Evolutionary conservation across 2,797 vertebrate species (phyloP).

Genomic region (Vespertilio murinus): DNA sequence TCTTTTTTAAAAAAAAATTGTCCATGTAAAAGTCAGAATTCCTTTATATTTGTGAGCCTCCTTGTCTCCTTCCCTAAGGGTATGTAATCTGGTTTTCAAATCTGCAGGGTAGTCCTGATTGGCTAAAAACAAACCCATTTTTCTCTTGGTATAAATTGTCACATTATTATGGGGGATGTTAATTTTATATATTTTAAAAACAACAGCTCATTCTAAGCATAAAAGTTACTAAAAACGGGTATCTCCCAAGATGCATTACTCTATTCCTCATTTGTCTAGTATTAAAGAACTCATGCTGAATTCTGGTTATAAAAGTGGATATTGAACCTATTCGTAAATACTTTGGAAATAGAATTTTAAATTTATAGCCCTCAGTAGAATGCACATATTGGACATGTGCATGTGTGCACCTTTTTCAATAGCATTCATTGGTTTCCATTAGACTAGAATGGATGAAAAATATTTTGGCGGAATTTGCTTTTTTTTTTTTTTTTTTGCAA

Average conservation of each 20-base stretch:
- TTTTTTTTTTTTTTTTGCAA: slow-evolving; percentile 41
- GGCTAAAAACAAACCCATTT: slow-evolving; percentile 62
- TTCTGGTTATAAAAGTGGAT: slow-evolving; percentile 70
- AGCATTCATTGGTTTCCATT: slow-evolving; percentile 60
- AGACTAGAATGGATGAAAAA: slow-evolving; percentile 51
- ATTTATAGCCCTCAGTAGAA: slow-evolving; percentile 65
- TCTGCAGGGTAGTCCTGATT: slow-evolving; percentile 67
- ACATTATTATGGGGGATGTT: slow-evolving; percentile 11
- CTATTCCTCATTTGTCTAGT: slow-evolving; percentile 72
- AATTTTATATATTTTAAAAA: slow-evolving; percentile 40
- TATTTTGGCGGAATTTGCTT: slow-evolving; percentile 63
- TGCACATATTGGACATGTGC: slow-evolving; percentile 27
- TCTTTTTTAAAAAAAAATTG: slow-evolving; percentile 71
- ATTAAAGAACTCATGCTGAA: slow-evolving; percentile 66
- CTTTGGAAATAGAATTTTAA: slow-evolving; percentile 72
- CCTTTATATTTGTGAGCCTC: slow-evolving; percentile 56
- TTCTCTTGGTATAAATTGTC: slow-evolving; percentile 52
- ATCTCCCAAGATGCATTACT: slow-evolving; percentile 64
- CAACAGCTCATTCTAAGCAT: slow-evolving; percentile 54
- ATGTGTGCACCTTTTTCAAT: slow-evolving; percentile 59
- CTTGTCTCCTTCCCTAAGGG: neutral
- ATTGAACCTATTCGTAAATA: slow-evolving; percentile 63
- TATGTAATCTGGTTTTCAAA: slow-evolving; percentile 63
- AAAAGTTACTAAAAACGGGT: slow-evolving; percentile 47
- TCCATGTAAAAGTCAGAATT: slow-evolving; percentile 74